A percentile compares a stretch with the other conserved stretches of the same genome.
phyloP scores from a whole-genome alignment of 2,888 invertebrate species.

The Drosophila tanythrix region DNA sequence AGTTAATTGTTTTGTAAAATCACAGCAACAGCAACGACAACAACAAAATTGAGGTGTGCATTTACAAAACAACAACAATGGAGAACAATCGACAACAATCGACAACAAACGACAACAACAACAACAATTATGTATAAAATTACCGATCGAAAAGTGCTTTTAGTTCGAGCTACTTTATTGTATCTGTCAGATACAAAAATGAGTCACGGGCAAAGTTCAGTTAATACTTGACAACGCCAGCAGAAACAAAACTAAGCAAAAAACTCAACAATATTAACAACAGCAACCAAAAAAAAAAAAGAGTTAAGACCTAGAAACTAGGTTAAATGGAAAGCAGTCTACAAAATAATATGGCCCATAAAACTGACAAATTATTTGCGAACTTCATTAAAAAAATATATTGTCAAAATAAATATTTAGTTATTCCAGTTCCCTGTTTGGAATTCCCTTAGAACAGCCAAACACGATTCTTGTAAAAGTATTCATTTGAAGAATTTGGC shows the following conservation, averaged over 20 bases:
- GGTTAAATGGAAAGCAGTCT: constrained; percentile 63
- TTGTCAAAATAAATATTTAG: constrained; percentile 59
- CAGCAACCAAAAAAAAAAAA: constrained; percentile 5
- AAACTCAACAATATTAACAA: constrained; percentile 18
- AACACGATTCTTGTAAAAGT: background rate
- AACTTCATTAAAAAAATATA: constrained; percentile 27
- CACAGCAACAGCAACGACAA: constrained; percentile 2
- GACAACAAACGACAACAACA: constrained; percentile 42
- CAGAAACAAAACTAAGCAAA: constrained; percentile 12
- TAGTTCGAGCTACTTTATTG: constrained; percentile 34
- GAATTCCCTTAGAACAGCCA: constrained; percentile 15
- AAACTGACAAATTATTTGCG: constrained; percentile 48
- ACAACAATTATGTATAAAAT: constrained; percentile 23
- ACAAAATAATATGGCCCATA: constrained; percentile 9
- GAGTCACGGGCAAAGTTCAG: constrained; percentile 45
- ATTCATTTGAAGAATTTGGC: background rate
- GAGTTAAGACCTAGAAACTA: constrained; percentile 46
- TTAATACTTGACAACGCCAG: constrained; percentile 8
- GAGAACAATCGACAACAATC: constrained; percentile 14
- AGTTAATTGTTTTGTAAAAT: constrained; percentile 60
- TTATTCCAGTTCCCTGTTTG: constrained; percentile 56
- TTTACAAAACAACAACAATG: constrained; percentile 28
- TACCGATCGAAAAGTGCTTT: constrained; percentile 51
- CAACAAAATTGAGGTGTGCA: constrained; percentile 59
- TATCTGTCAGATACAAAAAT: constrained; percentile 51